Percentiles rank a stretch among this genome's conserved stretches.
These are phyloP conservation scores for Podarcis siculus DNA, from an alignment of 2,797 vertebrate genomes.

Conservation along the genomic window DNA sequence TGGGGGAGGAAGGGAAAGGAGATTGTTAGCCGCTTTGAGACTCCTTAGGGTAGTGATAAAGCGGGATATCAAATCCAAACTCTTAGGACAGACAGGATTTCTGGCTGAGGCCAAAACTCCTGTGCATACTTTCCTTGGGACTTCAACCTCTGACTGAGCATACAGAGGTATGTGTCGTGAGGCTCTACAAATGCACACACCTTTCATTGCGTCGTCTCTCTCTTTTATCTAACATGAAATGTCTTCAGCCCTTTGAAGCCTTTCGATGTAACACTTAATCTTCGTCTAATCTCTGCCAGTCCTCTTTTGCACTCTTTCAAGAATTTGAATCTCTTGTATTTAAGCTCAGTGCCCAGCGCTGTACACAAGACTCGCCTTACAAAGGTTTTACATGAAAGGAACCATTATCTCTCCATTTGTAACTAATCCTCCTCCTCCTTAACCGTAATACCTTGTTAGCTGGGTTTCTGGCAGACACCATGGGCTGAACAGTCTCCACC, in stretches of 20 bases:
- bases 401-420: neutral
- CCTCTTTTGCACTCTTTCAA: neutral
- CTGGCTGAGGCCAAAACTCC: neutral
- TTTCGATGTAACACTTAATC: rapidly evolving
- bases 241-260: neutral
- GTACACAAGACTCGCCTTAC: neutral
- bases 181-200: neutral
- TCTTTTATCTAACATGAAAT: neutral
- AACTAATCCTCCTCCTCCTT: neutral
- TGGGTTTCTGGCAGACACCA: neutral
- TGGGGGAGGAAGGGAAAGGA: no score
- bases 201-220: neutral
- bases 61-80: no score
- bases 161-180: neutral
- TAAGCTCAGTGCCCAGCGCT: neutral
- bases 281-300: neutral
- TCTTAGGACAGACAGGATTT: neutral
- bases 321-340: conserved; percentile 6
- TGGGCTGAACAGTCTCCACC: neutral
- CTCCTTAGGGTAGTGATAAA: no score
- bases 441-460: neutral
- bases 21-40: no score
- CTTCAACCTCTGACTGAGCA: neutral
- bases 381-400: conserved; percentile 11
- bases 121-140: neutral